Base-by-base conservation (phyloP, 2,888 invertebrate genomes). In the Chrysotoxum bicinctum region DNA sequence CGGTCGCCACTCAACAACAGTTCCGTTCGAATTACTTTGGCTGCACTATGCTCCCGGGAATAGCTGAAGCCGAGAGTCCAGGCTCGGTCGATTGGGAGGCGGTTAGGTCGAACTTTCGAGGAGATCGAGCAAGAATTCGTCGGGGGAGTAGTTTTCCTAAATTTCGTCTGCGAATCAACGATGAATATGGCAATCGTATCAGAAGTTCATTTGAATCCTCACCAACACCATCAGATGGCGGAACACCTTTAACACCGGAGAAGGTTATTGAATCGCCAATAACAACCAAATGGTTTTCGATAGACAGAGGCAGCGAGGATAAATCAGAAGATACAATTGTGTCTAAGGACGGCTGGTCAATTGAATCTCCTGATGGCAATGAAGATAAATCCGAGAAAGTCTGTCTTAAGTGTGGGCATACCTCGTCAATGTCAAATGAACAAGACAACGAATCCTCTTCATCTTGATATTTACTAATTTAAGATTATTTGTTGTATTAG, bases 81-180 rank as follows among this genome's bases (percentile, higher is more conserved):
- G 80, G 85, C 0, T 19, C 66, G 43, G 73, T 88, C 12, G 87
- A 90, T 87, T 80, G 88, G 90, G 72, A 89, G 76, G 87, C 87
- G 1, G 79, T 88, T 0, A 81, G 87, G 23, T 52, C 86, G n/a
- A 88, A 88, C 35, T 88, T 89, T 37, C 87, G 80, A 43, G 52
- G 54, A 8, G 79, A 80, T 2, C 52, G 79, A 1, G 69, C 69
- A 5, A 78, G 64, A 23, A 30, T 77, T 19, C 78, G 72, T 32
- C 64, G 60, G 10, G 60, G 58, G 1, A 74, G 56, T 54, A 81
- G 72, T 56, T 79, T 79, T 52, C 84, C 87, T 26, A 87, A 85
- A 23, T 76, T 87, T 64, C 80, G 86, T 21, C 16, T 89, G 12
- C 72, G 87, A 7, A 84, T 89, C 26, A 76, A 81, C 45, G 87